Percentiles rank a stretch among this genome's conserved stretches.
Evolutionary conservation across 2,797 vertebrate species (phyloP).

Genomic region (Anisognathus igniventris): DNA sequence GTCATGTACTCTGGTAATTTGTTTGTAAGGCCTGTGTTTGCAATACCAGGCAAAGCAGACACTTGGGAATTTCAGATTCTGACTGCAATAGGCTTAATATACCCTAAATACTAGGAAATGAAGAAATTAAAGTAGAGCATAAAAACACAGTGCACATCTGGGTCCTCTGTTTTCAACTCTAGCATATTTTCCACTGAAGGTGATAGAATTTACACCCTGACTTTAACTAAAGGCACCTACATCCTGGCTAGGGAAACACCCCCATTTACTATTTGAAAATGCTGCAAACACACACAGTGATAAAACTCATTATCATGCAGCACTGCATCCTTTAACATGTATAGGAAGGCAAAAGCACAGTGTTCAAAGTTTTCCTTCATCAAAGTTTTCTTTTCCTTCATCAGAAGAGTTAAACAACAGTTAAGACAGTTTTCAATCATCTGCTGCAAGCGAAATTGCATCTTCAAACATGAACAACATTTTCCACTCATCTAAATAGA

Average conservation of each 20-base stretch:
- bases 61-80: not conserved
- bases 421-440: conserved; percentile 3
- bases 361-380: not conserved
- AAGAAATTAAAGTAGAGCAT: not conserved
- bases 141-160: not conserved
- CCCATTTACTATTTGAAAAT: not conserved
- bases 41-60: not conserved
- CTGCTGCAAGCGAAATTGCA: conserved; percentile 1
- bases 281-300: not conserved
- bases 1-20: not conserved
- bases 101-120: not conserved
- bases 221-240: not conserved
- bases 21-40: not conserved
- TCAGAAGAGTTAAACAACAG: conserved; percentile 2
- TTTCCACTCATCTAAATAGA: not conserved
- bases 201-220: not conserved
- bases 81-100: not conserved
- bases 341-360: not conserved
- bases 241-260: not conserved
- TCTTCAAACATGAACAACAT: not conserved
- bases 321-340: not conserved
- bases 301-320: not conserved
- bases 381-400: not conserved
- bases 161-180: not conserved
- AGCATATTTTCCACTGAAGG: not conserved